Evolutionary conservation across 2,113 vertebrate genomes (phyloP).

Genomic region (Oncorhynchus masou): DNA sequence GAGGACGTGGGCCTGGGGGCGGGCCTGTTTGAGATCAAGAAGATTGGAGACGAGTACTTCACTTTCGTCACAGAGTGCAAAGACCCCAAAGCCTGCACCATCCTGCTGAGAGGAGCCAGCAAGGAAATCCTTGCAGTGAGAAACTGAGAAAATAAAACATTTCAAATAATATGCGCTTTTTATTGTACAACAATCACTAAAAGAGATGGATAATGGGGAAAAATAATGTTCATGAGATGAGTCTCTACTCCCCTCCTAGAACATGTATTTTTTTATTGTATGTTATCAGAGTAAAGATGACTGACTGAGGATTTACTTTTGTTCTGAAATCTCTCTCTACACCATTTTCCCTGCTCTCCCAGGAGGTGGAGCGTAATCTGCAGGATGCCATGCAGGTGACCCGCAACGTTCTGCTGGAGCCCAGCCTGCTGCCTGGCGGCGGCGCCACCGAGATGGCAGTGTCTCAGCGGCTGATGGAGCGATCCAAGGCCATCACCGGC

Average conservation of each 20-base stretch:
- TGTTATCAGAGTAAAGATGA: not conserved
- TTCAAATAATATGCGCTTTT: not conserved
- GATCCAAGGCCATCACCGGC: conserved; percentile 84
- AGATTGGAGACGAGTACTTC: conserved; percentile 97
- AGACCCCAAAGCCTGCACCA: conserved; percentile 97
- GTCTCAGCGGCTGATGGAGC: conserved; percentile 82
- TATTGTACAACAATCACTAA: too few species aligned
- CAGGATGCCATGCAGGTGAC: conserved; percentile 99
- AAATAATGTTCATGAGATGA: too few species aligned
- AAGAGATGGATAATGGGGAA: too few species aligned
- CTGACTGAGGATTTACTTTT: not conserved
- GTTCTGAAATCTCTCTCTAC: not conserved
- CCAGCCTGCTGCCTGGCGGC: conserved; percentile 78
- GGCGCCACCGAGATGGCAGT: conserved; percentile 92
- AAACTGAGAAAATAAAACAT: not conserved
- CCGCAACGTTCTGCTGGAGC: conserved; percentile 89
- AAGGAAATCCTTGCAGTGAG: conserved; percentile 94
- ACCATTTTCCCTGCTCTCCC: not conserved
- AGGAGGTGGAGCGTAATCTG: conserved; percentile 97
- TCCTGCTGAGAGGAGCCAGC: conserved; percentile 91
- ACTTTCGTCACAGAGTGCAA: conserved; percentile 94
- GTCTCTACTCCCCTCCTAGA: not conserved
- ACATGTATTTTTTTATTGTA: not conserved
- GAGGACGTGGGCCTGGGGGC: conserved; percentile 89
- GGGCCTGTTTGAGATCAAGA: conserved; percentile 91